Evolutionary conservation across 2,888 invertebrate genomes (phyloP).

Genomic region (Hemithea aestivaria): DNA sequence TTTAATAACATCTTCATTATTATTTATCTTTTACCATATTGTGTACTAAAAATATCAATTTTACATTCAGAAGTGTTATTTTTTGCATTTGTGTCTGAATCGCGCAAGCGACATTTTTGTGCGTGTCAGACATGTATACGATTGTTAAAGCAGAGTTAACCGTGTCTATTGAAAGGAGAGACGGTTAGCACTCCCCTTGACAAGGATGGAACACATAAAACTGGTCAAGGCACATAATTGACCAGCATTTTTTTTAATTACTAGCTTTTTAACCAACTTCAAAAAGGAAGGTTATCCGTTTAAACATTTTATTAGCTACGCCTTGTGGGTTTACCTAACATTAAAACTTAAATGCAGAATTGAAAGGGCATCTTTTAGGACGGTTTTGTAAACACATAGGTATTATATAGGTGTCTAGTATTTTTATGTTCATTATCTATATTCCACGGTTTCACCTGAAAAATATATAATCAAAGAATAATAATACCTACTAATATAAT

Average conservation of each 20-base stretch:
- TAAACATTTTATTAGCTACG: no score
- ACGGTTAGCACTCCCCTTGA: slow-evolving; percentile 97
- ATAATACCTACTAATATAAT: no score
- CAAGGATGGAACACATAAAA: slow-evolving; percentile 87
- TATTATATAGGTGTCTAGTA: no score
- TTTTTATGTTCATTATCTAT: no score
- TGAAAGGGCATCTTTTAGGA: no score
- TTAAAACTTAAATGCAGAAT: no score
- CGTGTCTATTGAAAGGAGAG: slow-evolving; percentile 99
- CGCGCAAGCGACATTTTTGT: slow-evolving; percentile 31
- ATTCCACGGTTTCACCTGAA: no score
- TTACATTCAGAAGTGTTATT: neutral
- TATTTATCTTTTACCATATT: neutral
- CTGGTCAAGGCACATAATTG: slow-evolving; percentile 52
- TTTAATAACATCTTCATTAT: neutral
- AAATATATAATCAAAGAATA: no score
- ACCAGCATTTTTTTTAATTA: slow-evolving; percentile 47
- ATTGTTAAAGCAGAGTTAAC: neutral
- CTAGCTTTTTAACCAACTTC: slow-evolving; percentile 7
- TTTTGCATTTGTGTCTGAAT: slow-evolving; percentile 24
- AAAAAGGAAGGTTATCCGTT: no score
- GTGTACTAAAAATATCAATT: slow-evolving; percentile 9
- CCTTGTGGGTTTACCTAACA: no score
- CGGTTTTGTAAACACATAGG: no score
- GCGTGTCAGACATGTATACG: slow-evolving; percentile 20